phyloP scores from a whole-genome alignment of 2,113 vertebrate genomes.

The Upupa epops region DNA sequence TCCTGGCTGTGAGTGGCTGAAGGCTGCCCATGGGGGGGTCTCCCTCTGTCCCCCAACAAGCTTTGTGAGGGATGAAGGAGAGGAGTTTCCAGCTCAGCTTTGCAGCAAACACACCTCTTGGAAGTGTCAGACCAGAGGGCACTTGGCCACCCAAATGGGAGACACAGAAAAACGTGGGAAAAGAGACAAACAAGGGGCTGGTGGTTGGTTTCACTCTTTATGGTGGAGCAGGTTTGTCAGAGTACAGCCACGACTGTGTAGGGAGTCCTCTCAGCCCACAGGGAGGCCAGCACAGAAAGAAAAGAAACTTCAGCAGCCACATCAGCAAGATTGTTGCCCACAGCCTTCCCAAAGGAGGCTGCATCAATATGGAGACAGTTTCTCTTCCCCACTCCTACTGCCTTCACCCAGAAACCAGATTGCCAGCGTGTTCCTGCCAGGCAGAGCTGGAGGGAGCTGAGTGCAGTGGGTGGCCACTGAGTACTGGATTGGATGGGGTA shows the following conservation, averaged over 20 bases:
- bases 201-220: background rate
- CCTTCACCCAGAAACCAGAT: background rate
- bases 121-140: background rate
- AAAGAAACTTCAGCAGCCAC: background rate
- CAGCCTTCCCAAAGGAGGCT: background rate
- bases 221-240: background rate
- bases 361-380: background rate
- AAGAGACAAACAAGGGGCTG: background rate
- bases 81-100: background rate
- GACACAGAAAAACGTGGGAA: background rate
- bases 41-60: background rate
- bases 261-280: background rate
- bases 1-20: background rate
- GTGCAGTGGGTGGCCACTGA: background rate
- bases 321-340: background rate
- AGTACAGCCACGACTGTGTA: background rate
- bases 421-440: fast-evolving
- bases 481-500: background rate
- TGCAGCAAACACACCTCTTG: background rate
- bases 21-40: background rate
- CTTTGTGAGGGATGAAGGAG: background rate
- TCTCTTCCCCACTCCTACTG: background rate
- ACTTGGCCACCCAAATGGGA: background rate
- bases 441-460: background rate
- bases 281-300: background rate